A percentile compares a stretch with the other conserved stretches of the same genome.
These are phyloP conservation scores for Metopolophium dirhodum DNA, from an alignment of 1,140 invertebrate species.

Conservation along the genomic window DNA sequence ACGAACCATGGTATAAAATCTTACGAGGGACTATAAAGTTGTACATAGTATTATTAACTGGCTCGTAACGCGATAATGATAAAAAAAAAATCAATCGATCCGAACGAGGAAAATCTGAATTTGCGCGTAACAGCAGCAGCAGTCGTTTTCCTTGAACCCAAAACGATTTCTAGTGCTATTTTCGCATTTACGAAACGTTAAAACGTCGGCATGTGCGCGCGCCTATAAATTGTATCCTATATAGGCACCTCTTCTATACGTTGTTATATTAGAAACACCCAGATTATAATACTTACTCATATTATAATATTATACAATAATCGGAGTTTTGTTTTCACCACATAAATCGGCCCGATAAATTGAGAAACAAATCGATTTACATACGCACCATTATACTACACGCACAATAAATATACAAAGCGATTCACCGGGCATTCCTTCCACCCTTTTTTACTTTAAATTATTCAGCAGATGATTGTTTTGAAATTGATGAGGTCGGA, in stretches of 20 bases:
- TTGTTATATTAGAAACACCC: not conserved
- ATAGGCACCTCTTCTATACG: not conserved
- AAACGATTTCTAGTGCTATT: slow-evolving; percentile 9
- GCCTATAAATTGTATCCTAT: not conserved
- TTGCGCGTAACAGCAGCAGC: not conserved
- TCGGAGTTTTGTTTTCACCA: not conserved
- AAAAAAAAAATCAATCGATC: not conserved
- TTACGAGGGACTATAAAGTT: not conserved
- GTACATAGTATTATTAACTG: not conserved
- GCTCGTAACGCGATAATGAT: not conserved
- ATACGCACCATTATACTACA: too few relatives aligned
- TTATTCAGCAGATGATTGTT: not conserved
- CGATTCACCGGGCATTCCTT: too few relatives aligned
- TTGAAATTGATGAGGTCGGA: not conserved
- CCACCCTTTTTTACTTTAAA: not conserved
- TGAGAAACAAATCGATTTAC: not conserved
- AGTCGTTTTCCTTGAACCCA: slow-evolving; percentile 36
- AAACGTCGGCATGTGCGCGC: not conserved
- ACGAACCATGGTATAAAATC: too few relatives aligned
- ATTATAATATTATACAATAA: not conserved
- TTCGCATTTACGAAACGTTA: slow-evolving; percentile 21
- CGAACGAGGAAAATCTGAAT: slow-evolving; percentile 33
- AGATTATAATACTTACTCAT: not conserved
- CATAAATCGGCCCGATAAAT: not conserved
- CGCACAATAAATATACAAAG: too few relatives aligned